Evolutionary conservation across 2,888 invertebrate genomes (phyloP), one percentile per base, ranked within the genome.

Genomic region (Cantharis lateralis): DNA sequence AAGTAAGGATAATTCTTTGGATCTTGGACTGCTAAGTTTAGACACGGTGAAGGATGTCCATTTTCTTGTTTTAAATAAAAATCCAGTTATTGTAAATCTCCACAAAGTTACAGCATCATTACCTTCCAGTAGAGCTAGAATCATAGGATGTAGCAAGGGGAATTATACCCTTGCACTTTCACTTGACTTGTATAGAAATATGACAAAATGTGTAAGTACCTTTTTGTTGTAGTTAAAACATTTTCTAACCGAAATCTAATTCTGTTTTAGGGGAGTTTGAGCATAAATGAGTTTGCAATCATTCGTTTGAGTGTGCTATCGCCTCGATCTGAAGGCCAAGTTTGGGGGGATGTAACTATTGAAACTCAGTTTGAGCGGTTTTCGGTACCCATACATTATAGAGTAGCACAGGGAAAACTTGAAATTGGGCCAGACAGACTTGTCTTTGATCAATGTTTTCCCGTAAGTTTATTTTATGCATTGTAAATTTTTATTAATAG

Each of bases 381-480:
- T 71, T 91, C 91, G 72, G 90, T 95, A 75, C 93, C 94, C n/a
- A 91, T 96, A 74, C 91, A 91, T 80, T 93, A 95, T 87, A 90
- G 92, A 83, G 93, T 95, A n/a, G 93, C 94, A 0, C 91, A 93
- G 82, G 96, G 95, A 28, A 92, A 92, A 84, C 89, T 96, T 78
- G 91, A 93, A 87, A 91, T 93, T 73, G 91, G 92, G 79, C 93
- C 93, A 77, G 92, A 92, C 83, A 90, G 91, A 83, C 88, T 96
- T 32, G 89, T 93, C 70, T 94, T 96, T 86, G 92, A 93, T 80
- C 92, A 94, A 86, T 95, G 94, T 84, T 96, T 95, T 90, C 96
- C 95, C 79, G 95, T 95, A 89, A 91, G 92, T 20, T 18, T 66
- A 20, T 20, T 20, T 66, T 20, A 13, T n/a, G 11, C 1, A 26